Base-by-base conservation (phyloP, 2,888 invertebrate genomes). In the Drosophila mayaguana region DNA sequence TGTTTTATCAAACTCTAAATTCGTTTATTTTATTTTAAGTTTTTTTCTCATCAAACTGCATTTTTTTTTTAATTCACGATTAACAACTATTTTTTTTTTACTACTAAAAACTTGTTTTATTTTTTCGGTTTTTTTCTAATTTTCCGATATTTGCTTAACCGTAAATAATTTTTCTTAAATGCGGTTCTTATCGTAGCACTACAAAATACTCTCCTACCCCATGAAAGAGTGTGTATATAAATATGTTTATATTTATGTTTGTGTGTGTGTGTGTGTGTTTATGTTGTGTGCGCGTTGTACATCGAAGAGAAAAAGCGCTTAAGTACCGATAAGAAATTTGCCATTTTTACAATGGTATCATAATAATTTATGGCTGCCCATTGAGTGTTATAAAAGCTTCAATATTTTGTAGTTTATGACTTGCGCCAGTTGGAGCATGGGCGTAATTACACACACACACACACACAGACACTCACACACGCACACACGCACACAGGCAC, bases 321-420 rank as follows among this genome's bases (percentile, higher is more conserved):
- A 87, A 89, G 87, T 89, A 76, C 79, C 90, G 89, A 90, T 90
- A 88, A 87, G 90, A 79, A 90, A 85, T 91, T 88, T 90, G 90
- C 85, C 85, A 89, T 83, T 88, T 90, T 87, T 83, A 89, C 84
- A 86, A 83, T 82, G 84, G 83, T 91, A 91, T 91, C 91, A 82
- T 84, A 83, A 91, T 91, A 91, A 89, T 91, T 91, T 91, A 91
- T 91, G 84, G 79, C 78, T 59, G 78, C 72, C 90, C 84, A 90
- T 91, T 90, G 88, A 83, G 86, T 83, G 80, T 81, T 83, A 88
- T 91, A 91, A 91, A 91, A 91, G 82, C 90, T 85, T 90, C 91
- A 90, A 90, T 89, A 90, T 89, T 87, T 83, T 84, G 86, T 91
- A 88, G 88, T 87, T 91, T 90, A 90, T 86, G 85, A 83, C 87